Evolutionary conservation across 2,113 vertebrate genomes (phyloP).

Genomic region (Symphodus melops): DNA sequence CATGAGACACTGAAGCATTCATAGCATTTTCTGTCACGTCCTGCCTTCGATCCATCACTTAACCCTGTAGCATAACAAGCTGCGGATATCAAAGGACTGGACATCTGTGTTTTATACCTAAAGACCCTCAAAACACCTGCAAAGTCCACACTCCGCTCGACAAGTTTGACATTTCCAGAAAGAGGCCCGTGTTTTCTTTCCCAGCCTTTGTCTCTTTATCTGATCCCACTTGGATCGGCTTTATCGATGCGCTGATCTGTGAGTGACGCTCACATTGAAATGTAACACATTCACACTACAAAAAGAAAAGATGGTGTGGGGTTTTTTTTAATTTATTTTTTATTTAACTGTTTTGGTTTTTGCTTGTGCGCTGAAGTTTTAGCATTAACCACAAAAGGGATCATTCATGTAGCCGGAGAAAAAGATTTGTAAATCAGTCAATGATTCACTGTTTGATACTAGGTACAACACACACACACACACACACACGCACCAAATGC

Average conservation of each 20-base stretch:
- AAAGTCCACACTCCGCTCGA: slow-evolving; percentile 23
- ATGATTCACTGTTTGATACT: too few species aligned
- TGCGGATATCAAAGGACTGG: slow-evolving; percentile 57
- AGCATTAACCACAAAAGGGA: background rate
- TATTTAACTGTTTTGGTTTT: background rate
- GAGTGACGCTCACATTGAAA: background rate
- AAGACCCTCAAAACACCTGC: slow-evolving; percentile 61
- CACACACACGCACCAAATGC: too few species aligned
- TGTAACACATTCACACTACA: background rate
- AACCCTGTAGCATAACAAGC: slow-evolving; percentile 63
- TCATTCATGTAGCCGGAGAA: background rate
- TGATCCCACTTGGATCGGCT: background rate
- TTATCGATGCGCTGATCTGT: background rate
- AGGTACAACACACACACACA: too few species aligned
- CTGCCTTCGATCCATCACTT: slow-evolving; percentile 58
- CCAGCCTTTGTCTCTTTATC: background rate
- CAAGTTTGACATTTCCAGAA: slow-evolving; percentile 50
- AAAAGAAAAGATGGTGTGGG: background rate
- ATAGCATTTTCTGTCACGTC: slow-evolving; percentile 44
- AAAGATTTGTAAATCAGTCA: background rate
- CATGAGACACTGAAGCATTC: slow-evolving; percentile 63
- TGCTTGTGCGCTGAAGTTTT: background rate
- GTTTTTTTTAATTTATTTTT: too few species aligned
- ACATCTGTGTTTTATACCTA: slow-evolving; percentile 69
- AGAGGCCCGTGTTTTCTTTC: background rate